These are phyloP conservation scores for Tachina lurida DNA, from an alignment of 2,888 invertebrate genomes.

Conservation along the genomic window DNA sequence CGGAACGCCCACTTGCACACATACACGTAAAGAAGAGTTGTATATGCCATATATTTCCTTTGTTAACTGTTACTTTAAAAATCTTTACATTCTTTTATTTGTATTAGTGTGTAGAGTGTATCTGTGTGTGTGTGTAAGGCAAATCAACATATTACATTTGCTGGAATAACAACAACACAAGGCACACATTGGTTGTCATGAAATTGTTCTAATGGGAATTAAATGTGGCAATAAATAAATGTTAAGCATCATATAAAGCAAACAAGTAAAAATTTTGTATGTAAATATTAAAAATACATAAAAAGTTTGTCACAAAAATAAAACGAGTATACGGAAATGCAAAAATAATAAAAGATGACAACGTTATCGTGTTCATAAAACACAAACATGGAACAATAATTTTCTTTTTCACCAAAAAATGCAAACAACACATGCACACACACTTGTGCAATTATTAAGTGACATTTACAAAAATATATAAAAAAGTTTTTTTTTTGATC, in stretches of 20 bases:
- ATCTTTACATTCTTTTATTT: not conserved
- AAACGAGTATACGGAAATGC: not conserved
- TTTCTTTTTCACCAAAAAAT: not conserved
- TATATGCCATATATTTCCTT: not conserved
- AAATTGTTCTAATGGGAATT: conserved; percentile 80
- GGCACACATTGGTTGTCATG: conserved; percentile 73
- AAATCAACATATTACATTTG: conserved; percentile 38
- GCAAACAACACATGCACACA: conserved; percentile 4
- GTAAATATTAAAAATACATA: conserved; percentile 36
- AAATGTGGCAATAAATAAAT: conserved; percentile 79
- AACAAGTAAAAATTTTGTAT: conserved; percentile 12
- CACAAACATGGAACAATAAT: conserved; percentile 34
- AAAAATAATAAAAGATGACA: conserved; percentile 56
- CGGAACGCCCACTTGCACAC: not conserved
- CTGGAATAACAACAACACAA: conserved; percentile 19
- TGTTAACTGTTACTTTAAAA: conserved; percentile 51
- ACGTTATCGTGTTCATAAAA: conserved; percentile 52
- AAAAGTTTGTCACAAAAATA: conserved; percentile 3
- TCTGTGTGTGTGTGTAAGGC: not conserved
- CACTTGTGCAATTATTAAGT: conserved; percentile 8
- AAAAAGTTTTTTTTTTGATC: conserved; percentile 12
- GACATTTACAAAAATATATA: not conserved
- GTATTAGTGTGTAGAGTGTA: not conserved
- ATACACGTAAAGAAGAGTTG: not conserved
- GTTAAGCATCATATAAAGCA: conserved; percentile 50